phyloP scores from a whole-genome alignment of 2,888 invertebrate genomes.

The Colostygia pectinataria region DNA sequence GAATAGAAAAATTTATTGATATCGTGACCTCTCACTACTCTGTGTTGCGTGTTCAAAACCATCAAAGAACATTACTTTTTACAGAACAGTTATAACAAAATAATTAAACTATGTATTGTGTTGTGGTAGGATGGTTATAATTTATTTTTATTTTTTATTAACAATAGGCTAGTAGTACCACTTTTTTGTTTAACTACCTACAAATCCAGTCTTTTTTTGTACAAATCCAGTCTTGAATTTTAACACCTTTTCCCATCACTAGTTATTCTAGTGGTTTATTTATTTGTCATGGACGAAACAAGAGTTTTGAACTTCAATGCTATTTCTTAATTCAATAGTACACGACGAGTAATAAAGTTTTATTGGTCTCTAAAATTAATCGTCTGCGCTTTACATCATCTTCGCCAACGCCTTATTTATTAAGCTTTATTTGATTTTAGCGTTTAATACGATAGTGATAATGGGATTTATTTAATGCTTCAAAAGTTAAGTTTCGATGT shows the following conservation, averaged over 20 bases:
- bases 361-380: conserved; percentile 60
- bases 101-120: too few relatives aligned
- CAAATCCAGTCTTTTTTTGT: too few relatives aligned
- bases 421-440: conserved; percentile 28
- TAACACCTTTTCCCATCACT: conserved; percentile 20
- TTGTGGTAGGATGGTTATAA: too few relatives aligned
- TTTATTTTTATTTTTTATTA: too few relatives aligned
- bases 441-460: conserved; percentile 25
- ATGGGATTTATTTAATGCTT: conserved; percentile 16
- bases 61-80: too few relatives aligned
- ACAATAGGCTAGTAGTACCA: too few relatives aligned
- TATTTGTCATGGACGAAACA: conserved; percentile 42
- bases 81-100: too few relatives aligned
- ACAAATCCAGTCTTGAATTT: background rate
- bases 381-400: conserved; percentile 47
- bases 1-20: too few relatives aligned
- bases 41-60: too few relatives aligned
- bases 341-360: conserved; percentile 49
- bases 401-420: conserved; percentile 41
- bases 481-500: too few relatives aligned
- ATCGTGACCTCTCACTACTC: too few relatives aligned
- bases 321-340: conserved; percentile 50
- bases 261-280: conserved; percentile 27
- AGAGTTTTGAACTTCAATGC: conserved; percentile 44
- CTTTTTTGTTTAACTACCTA: too few relatives aligned